Percentiles rank a stretch among this genome's conserved stretches.
Evolutionary conservation across 1,140 invertebrate genomes (phyloP).

Genomic region (Bombus turneri): DNA sequence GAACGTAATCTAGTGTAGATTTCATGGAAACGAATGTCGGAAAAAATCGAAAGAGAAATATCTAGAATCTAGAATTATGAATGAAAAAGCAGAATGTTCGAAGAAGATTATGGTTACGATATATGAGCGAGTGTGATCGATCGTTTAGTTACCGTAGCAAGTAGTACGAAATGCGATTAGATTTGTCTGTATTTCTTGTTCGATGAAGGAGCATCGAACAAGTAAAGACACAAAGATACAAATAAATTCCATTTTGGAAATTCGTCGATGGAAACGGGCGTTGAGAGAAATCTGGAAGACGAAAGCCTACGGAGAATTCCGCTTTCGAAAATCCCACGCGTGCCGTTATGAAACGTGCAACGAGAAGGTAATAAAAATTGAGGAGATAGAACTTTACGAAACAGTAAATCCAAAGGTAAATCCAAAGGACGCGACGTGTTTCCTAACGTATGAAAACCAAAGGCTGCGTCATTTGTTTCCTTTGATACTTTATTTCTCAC

Average conservation of each 20-base stretch:
- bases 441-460: not conserved
- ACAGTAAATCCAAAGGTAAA: constrained; percentile 15
- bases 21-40: not conserved
- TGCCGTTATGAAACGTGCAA: not conserved
- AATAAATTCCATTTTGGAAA: not conserved
- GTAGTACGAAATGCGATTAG: not conserved
- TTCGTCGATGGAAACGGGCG: not conserved
- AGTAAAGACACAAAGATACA: not conserved
- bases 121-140: too few species aligned
- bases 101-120: not conserved
- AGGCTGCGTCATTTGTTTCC: not conserved
- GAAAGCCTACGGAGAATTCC: not conserved
- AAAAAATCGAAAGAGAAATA: not conserved
- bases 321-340: not conserved
- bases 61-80: not conserved
- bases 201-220: not conserved
- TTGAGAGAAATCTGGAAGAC: too few species aligned
- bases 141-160: not conserved
- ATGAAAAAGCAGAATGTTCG: not conserved
- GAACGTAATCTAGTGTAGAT: not conserved
- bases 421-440: not conserved
- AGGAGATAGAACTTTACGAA: not conserved
- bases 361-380: not conserved
- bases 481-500: not conserved
- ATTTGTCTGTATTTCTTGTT: not conserved